Base-by-base conservation (phyloP, 2,888 invertebrate species). In the Dermolepida albohirtum region DNA sequence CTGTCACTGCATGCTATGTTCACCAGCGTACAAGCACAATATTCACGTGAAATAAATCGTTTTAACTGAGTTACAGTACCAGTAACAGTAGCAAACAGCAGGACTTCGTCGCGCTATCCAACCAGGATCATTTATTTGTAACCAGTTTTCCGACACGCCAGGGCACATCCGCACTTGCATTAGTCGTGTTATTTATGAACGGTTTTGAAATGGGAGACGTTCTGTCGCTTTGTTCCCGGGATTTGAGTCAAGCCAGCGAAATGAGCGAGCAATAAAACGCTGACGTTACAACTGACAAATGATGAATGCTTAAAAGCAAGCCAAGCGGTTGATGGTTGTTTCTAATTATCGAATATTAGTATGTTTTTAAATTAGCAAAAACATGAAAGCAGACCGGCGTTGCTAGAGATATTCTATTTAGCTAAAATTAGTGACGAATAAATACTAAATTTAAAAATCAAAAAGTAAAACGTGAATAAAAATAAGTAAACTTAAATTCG, bases 91-190 rank as follows among this genome's bases (percentile, higher is more conserved):
- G 59, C 47, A 29, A 62, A 47, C 59, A 49, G 47, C 59, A 47
- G 59, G 47, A 62, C 34, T 16, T 29, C 59, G 59, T 47, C 47
- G 59, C 47, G 34, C 34, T 47, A 62, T 62, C 34, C 59, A 34
- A 34, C 59, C 11, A 47, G 59, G 34, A 34, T 47, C 34, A 49
- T 62, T 62, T 62, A 62, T 62, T 59, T 62, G 59, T 62, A 62
- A 62, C 59, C 59, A 62, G 59, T 62, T 62, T 62, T 62, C 47
- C 59, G 44, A 62, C 59, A 62, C 47, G 47, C 47, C 59, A 47
- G 34, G 47, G 11, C 47, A 49, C 47, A 62, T 62, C 59, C 47
- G 59, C 59, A 16, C 59, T 14, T 47, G 59, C 47, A 62, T 62
- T 47, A 62, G 49, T 39, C 59, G 29, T n/a, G 49, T 62, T 62